A percentile compares a stretch with the other conserved stretches of the same genome.
phyloP scores from a whole-genome alignment of 1,140 invertebrate genomes.

The Bombus soroeensis region DNA sequence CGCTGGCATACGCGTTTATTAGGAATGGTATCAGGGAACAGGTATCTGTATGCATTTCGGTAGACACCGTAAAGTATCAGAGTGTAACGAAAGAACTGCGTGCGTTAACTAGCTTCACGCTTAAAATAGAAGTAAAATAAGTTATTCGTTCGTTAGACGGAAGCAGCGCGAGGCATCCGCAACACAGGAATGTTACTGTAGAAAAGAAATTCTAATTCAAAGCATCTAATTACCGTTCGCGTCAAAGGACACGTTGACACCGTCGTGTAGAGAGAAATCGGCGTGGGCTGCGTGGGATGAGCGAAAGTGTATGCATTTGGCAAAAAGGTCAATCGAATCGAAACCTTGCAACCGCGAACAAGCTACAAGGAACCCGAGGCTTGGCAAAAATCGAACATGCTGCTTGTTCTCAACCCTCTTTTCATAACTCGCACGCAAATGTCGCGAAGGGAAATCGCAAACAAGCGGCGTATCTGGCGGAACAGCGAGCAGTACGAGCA shows the following conservation, averaged over 20 bases:
- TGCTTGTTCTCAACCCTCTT: background rate
- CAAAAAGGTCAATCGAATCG: conserved; percentile 9
- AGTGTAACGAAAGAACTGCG: too few relatives aligned
- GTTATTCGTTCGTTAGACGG: too few relatives aligned
- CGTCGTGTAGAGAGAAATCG: conserved; percentile 10
- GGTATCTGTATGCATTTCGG: too few relatives aligned
- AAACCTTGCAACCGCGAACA: background rate
- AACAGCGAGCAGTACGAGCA: background rate
- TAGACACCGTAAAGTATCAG: too few relatives aligned
- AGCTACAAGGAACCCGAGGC: background rate
- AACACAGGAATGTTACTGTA: background rate
- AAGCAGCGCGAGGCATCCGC: background rate
- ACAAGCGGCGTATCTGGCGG: background rate
- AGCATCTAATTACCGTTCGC: background rate
- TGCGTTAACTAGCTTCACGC: too few relatives aligned
- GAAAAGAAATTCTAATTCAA: background rate
- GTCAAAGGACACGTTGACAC: background rate
- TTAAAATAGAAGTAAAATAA: too few relatives aligned
- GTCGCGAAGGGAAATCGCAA: background rate
- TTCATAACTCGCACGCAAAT: background rate
- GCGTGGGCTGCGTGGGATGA: background rate
- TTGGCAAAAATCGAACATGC: background rate
- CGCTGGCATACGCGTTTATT: too few relatives aligned
- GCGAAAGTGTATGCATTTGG: conserved; percentile 29
- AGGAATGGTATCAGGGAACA: too few relatives aligned